These are phyloP conservation scores for Lutjanus campechanus DNA, from an alignment of 2,797 vertebrate genomes.

Conservation along the genomic window DNA sequence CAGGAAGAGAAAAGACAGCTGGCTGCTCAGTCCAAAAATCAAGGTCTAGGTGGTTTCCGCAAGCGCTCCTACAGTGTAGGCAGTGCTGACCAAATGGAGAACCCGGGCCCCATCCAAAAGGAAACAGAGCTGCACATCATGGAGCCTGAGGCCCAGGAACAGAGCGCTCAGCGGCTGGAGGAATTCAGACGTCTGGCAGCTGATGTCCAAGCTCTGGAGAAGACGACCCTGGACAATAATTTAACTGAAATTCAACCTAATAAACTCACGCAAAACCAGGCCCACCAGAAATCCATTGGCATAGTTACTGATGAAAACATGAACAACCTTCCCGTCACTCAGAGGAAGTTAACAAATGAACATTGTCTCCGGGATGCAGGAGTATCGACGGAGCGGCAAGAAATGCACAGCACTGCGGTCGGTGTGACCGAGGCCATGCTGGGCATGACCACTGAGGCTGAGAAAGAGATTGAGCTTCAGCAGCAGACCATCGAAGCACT, in stretches of 20 bases:
- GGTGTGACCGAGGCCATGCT: slow-evolving; percentile 94
- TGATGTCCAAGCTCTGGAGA: slow-evolving; percentile 94
- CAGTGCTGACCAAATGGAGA: slow-evolving; percentile 92
- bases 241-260: slow-evolving; percentile 24
- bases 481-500: slow-evolving; percentile 95
- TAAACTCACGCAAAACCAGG: slow-evolving; percentile 55
- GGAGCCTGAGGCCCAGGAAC: slow-evolving; percentile 89
- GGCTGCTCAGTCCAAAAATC: slow-evolving; percentile 91
- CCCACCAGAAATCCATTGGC: slow-evolving; percentile 87
- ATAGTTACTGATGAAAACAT: slow-evolving; percentile 91
- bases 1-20: slow-evolving; percentile 97
- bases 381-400: slow-evolving; percentile 83
- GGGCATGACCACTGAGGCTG: slow-evolving; percentile 90
- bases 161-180: slow-evolving; percentile 89
- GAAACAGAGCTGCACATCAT: slow-evolving; percentile 92
- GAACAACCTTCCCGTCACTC: slow-evolving; percentile 83
- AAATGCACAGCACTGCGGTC: slow-evolving; percentile 82
- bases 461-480: slow-evolving; percentile 95
- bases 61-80: slow-evolving; percentile 96
- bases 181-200: slow-evolving; percentile 95
- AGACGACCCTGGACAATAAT: slow-evolving; percentile 88
- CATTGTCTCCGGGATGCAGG: slow-evolving; percentile 81
- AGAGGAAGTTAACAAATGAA: slow-evolving; percentile 69
- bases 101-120: slow-evolving; percentile 82
- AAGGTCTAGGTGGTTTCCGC: slow-evolving; percentile 86